These are phyloP conservation scores for Pangasius djambal DNA, from an alignment of 2,797 vertebrate species.

Conservation along the genomic window DNA sequence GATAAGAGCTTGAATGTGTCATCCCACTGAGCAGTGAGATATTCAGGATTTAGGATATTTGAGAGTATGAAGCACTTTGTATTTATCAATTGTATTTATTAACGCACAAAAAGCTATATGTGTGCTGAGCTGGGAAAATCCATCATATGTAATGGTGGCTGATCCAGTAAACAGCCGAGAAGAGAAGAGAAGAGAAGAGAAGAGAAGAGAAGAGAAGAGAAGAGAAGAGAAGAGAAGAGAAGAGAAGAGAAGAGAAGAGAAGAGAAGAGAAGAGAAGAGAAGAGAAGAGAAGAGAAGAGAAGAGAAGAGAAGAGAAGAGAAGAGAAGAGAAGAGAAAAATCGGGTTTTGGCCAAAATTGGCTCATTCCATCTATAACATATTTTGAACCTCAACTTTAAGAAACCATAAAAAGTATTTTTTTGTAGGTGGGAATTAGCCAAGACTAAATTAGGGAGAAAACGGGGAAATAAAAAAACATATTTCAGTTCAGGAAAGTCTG, in stretches of 20 bases:
- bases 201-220: not conserved
- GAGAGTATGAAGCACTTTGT: not conserved
- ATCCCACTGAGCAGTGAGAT: not conserved
- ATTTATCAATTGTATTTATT: not conserved
- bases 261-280: too few relatives aligned
- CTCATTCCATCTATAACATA: not conserved
- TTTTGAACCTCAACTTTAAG: not conserved
- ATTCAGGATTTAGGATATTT: not conserved
- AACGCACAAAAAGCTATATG: not conserved
- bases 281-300: too few relatives aligned
- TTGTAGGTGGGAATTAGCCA: not conserved
- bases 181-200: too few relatives aligned
- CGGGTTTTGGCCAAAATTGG: too few relatives aligned
- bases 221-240: too few relatives aligned
- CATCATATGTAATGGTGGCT: not conserved
- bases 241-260: too few relatives aligned
- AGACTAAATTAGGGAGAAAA: not conserved
- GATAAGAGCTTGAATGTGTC: not conserved
- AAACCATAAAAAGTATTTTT: too few relatives aligned
- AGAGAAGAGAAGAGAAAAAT: too few relatives aligned
- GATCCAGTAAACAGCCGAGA: not conserved
- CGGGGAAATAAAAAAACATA: too few relatives aligned
- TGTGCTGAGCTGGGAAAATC: not conserved
- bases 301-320: too few relatives aligned
- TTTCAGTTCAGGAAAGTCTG: not conserved